Evolutionary conservation across 1,140 invertebrate species (phyloP), one percentile per base, ranked within the genome.

Genomic region (Antheraea pernyi): DNA sequence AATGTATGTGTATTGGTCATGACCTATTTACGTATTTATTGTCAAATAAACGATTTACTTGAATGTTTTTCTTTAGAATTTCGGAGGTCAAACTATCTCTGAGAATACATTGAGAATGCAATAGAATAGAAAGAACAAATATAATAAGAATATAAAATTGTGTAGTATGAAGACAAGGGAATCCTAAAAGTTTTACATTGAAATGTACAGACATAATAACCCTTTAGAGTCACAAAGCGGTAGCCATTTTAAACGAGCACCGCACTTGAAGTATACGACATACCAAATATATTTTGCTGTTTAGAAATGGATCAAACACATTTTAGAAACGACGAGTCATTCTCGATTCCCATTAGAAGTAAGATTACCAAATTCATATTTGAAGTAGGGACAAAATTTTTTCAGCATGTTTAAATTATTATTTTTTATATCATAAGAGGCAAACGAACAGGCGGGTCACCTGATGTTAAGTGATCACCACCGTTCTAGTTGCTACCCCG

Each of bases 271-370:
- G 1, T 53, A 53, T 13, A 16, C 46, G 13, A n/a, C 0, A 16
- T n/a, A 30, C 22, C 1, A 30, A 30, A 30, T 30, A 30, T 30
- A 30, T 30, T 30, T 30, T 16, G 46, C 46, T 53, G n/a, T 10
- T 72, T 22, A 69, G 65, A 70, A 53, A 76, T 75, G 72, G 70
- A 65, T 13, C 69, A 64, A 65, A 74, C 71, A 13, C 19, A 65
- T 8, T 76, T 59, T 22, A 65, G 71, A 16, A 13, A 16, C 37
- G 73, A 68, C 36, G 22, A 68, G n/a, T 69, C 72, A 0, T 70
- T 74, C 59, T 80, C 76, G 73, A 78, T 78, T 10, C 68, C 78
- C 19, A 58, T 65, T 36, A 75, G 71, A 69, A 80, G 78, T 80
- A 72, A 80, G 74, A 72, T 59, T 0, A 30, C 22, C 22, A 30